Base-by-base conservation (phyloP, 2,888 invertebrate species). In the Stegana nigrithorax region DNA sequence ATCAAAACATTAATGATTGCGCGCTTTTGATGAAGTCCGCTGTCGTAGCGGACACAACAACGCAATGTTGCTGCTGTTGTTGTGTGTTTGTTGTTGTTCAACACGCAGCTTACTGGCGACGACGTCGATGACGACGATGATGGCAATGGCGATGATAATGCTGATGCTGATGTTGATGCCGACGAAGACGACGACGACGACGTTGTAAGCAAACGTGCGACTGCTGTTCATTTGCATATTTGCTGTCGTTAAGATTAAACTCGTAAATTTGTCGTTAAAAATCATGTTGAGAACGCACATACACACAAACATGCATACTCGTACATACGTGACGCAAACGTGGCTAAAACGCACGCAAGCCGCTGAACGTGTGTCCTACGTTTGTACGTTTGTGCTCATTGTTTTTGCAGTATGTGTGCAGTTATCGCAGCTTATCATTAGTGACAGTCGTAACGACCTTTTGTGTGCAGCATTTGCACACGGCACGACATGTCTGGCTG, bases 251-350 rank as follows among this genome's bases (percentile, higher is more conserved):
- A 58, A 72, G 76, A 75, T 76, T 76, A 76, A 73, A 67, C 76
- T 75, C 75, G 76, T 76, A 76, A 76, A 76, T 76, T 76, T 76
- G 76, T 75, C 78, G 75, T 75, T 75, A 76, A 78, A 73, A 75
- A 73, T 73, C 78, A 77, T 75, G 78, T 75, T 65, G 58, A 44
- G 55, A 55, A 53, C 7, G 59, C n/a, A n/a, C n/a, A n/a, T n/a
- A n/a, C n/a, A n/a, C n/a, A n/a, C n/a, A n/a, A n/a, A n/a, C n/a
- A n/a, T n/a, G n/a, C n/a, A n/a, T n/a, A n/a, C n/a, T n/a, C n/a
- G n/a, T n/a, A n/a, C n/a, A n/a, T n/a, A n/a, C n/a, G n/a, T n/a
- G n/a, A n/a, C n/a, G 59, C 59, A 59, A n/a, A 36, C 21, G 36
- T 32, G 47, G 14, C 25, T 27, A 27, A 45, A 57, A 50, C 56